These are phyloP conservation scores for Botia kubotai DNA, from an alignment of 2,797 vertebrate genomes.

Conservation along the genomic window DNA sequence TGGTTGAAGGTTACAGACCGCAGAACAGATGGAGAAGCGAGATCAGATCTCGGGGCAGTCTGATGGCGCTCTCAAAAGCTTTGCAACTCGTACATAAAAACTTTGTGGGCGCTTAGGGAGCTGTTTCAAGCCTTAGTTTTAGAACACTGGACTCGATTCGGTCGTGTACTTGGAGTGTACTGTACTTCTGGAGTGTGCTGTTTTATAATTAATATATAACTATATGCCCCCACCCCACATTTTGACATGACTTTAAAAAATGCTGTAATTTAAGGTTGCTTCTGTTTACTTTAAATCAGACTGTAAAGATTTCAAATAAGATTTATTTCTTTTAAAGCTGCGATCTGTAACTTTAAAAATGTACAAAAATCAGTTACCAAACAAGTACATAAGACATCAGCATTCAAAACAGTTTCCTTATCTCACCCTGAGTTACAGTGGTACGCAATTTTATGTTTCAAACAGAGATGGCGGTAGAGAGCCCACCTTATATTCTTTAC, in stretches of 20 bases:
- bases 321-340: no score
- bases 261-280: not conserved
- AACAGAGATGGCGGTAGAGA: no score
- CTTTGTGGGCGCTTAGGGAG: slow-evolving; percentile 9
- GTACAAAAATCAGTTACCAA: no score
- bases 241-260: not conserved
- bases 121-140: not conserved
- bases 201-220: not conserved
- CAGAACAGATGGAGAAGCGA: slow-evolving; percentile 43
- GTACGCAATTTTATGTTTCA: no score
- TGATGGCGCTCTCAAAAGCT: slow-evolving; percentile 37
- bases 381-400: no score
- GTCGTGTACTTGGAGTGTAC: not conserved
- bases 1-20: slow-evolving; percentile 49
- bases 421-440: no score
- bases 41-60: slow-evolving; percentile 35
- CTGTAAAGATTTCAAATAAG: no score
- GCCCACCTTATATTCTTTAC: no score
- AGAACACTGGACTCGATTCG: not conserved
- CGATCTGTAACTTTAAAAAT: not conserved
- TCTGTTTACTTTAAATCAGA: not conserved
- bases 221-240: not conserved
- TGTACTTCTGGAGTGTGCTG: not conserved
- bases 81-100: slow-evolving; percentile 23
- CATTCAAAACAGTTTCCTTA: no score